Conservation (phyloP, 2,888 invertebrate genomes). For the Lithophane semibrunnea region DNA sequence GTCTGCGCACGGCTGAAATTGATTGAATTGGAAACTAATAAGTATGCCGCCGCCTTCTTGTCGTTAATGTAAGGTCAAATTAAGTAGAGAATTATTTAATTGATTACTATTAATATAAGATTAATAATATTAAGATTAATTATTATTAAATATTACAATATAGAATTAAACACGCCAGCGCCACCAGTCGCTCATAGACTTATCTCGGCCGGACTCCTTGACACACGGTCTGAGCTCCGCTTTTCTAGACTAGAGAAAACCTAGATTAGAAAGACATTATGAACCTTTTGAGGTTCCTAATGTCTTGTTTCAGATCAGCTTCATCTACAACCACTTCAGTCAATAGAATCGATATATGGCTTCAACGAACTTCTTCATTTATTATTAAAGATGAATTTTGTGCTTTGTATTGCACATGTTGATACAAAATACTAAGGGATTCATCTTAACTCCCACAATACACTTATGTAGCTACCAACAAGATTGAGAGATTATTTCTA, state of each 20-base stretch:
- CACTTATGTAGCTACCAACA: background rate
- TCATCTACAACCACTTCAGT: background rate
- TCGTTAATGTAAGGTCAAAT: no score
- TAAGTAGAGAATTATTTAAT: no score
- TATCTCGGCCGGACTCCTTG: background rate
- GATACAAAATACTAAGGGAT: background rate
- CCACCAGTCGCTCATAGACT: no score
- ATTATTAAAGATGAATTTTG: background rate
- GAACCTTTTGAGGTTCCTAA: background rate
- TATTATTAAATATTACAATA: no score
- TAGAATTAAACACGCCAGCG: no score
- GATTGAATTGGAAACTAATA: no score
- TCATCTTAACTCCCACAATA: background rate
- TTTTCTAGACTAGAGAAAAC: background rate
- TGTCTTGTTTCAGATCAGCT: background rate
- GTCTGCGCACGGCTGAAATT: no score
- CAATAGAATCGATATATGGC: no score
- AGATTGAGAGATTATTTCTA: conserved; percentile 12
- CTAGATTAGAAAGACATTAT: background rate
- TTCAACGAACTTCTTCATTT: background rate
- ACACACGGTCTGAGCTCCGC: background rate
- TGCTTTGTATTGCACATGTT: background rate
- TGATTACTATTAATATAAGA: no score
- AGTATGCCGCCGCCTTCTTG: no score
- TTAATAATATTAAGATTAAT: no score